Conservation (phyloP, 2,797 vertebrate species). For the Anabacerthia variegaticeps region DNA sequence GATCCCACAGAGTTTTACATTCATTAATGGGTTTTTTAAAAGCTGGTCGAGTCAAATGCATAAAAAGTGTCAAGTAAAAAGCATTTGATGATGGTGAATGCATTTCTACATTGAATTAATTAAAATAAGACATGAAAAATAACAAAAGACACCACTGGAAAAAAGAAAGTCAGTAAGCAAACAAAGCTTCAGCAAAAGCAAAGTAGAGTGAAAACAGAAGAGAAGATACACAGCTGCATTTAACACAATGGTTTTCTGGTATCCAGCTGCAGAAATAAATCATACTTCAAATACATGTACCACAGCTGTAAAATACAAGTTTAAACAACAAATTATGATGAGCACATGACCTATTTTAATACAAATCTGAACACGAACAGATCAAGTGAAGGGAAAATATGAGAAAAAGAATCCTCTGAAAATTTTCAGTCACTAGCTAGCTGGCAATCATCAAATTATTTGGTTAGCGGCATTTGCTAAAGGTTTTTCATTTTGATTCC, state of each 20-base stretch:
- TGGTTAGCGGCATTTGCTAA: not conserved
- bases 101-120: not conserved
- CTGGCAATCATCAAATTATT: not conserved
- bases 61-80: too few species aligned
- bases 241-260: conserved; percentile 39
- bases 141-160: not conserved
- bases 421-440: not conserved
- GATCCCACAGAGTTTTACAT: not conserved
- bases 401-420: not conserved
- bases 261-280: conserved; percentile 68
- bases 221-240: conserved; percentile 44
- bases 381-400: not conserved
- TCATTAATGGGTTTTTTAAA: not conserved
- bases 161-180: conserved; percentile 12
- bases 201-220: conserved; percentile 18
- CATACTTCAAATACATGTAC: conserved; percentile 19
- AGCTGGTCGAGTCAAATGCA: not conserved
- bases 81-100: not conserved
- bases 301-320: not conserved
- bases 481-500: not conserved
- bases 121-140: not conserved
- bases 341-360: not conserved
- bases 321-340: not conserved
- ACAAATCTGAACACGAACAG: not conserved
- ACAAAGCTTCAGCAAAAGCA: conserved; percentile 47